Evolutionary conservation across 2,888 invertebrate species (phyloP), one percentile per base, ranked within the genome.

Genomic region (Sinodicranocentrus sp.): DNA sequence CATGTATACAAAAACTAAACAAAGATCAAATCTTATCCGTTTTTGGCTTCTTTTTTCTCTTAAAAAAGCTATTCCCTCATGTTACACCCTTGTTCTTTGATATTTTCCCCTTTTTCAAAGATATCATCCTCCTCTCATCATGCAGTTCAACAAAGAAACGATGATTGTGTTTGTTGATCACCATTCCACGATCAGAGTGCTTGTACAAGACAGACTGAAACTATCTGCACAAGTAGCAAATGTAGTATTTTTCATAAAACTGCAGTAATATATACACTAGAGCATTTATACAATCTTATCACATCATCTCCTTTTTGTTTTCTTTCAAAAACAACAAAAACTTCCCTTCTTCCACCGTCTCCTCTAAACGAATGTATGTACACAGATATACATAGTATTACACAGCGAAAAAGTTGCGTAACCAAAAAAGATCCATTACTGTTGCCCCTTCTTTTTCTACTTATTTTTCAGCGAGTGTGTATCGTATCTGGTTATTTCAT

Each of bases 391-490:
- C n/a, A n/a, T n/a, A n/a, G n/a, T n/a, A n/a, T n/a, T n/a, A n/a
- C n/a, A n/a, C n/a, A n/a, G n/a, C n/a, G n/a, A n/a, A n/a, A n/a
- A 52, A 57, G 54, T 71, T 57, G 57, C 39, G 33, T 33, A 39
- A 52, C 26, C n/a, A 17, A 52, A 39, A 48, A 2, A 61, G 67
- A 67, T 67, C 44, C 67, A 67, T 67, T 67, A 43, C 43, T 19
- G 25, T 43, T 39, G 21, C 44, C 43, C 43, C 19, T 44, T n/a
- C n/a, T 52, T 19, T 52, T 52, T 33, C 33, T n/a, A n/a, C 33
- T 33, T 33, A 33, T 33, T 6, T 33, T 6, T 33, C 33, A 33
- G 33, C 33, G n/a, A n/a, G n/a, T n/a, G n/a, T n/a, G n/a, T n/a
- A n/a, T n/a, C n/a, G 17, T 48, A 48, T 48, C 48, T 10, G 6